Evolutionary conservation across 2,888 invertebrate genomes (phyloP), one percentile per base, ranked within the genome.

Genomic region (Diadegma fenestrale): DNA sequence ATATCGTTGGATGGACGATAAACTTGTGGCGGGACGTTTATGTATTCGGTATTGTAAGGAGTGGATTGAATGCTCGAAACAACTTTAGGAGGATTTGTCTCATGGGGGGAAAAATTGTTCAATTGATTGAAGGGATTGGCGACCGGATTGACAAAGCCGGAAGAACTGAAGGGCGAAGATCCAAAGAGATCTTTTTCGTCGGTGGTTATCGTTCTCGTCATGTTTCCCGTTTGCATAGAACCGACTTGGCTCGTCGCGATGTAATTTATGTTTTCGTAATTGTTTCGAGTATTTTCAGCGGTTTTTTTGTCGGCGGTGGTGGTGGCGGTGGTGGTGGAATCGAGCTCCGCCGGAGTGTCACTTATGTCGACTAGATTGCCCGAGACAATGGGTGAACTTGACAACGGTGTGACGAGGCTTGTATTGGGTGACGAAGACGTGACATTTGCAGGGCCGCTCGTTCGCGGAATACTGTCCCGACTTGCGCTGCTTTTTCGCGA

Each of bases 131-230:
- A 94, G 0, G 68, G 68, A 19, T 58, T 58, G 58, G 22, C 26
- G 14, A 22, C 22, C 10, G 93, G 93, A 89, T 93, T 93, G n/a
- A 90, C 89, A 68, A 93, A 93, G 10, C 89, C 89, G 37, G 89
- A 89, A 3, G 92, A 92, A 77, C 89, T 91, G 64, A 94, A 94
- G 0, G 94, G 94, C 2, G 94, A 94, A 0, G 94, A 94, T 0
- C 94, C 94, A 66, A 94, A 94, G 1, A 94, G 89, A 84, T 94
- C 94, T 82, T 92, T 94, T n/a, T 81, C 76, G 22, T 89, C 88
- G n/a, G 71, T 45, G 7, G n/a, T n/a, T n/a, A 80, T 85, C 76
- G 75, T 48, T 41, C 43, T 61, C 30, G 19, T 17, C 5, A 22
- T 30, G n/a, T n/a, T n/a, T 26, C 51, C 76, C 17, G 84, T 33